phyloP scores from a whole-genome alignment of 2,888 invertebrate genomes.

The Arenicola marina region DNA sequence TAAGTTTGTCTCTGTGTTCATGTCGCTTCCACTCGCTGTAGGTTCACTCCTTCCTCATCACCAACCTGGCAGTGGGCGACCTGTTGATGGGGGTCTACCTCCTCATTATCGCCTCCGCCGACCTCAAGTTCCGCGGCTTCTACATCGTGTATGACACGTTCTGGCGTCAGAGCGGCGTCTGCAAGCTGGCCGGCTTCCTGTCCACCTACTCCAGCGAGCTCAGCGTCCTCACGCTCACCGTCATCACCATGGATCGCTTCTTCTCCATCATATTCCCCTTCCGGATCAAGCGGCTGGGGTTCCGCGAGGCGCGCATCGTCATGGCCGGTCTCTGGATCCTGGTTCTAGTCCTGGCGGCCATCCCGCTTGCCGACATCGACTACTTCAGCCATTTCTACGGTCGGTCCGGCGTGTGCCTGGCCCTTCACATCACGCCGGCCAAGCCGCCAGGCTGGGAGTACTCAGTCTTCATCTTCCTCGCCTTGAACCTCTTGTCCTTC shows the following conservation, averaged over 20 bases:
- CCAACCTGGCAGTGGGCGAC: slow-evolving; percentile 54
- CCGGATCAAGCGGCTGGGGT: slow-evolving; percentile 42
- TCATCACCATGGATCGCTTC: slow-evolving; percentile 61
- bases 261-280: slow-evolving; percentile 60
- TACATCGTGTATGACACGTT: slow-evolving; percentile 56
- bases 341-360: slow-evolving; percentile 43
- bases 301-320: slow-evolving; percentile 45
- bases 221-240: slow-evolving; percentile 61
- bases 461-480: slow-evolving; percentile 65
- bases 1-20: too few relatives aligned
- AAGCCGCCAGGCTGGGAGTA: slow-evolving; percentile 66
- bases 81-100: slow-evolving; percentile 58
- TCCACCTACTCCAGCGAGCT: slow-evolving; percentile 61
- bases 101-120: slow-evolving; percentile 55
- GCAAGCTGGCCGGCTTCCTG: slow-evolving; percentile 55
- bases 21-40: slow-evolving; percentile 23
- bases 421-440: slow-evolving; percentile 64
- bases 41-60: slow-evolving; percentile 63
- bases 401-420: slow-evolving; percentile 65
- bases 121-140: slow-evolving; percentile 61
- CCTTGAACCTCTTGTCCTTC: slow-evolving; percentile 63
- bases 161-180: slow-evolving; percentile 52
- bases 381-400: slow-evolving; percentile 65
- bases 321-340: slow-evolving; percentile 51
- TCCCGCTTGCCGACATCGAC: slow-evolving; percentile 41